Evolutionary conservation across 2,113 vertebrate species (phyloP), one percentile per base, ranked within the genome.

Genomic region (Mormoops blainvillei): DNA sequence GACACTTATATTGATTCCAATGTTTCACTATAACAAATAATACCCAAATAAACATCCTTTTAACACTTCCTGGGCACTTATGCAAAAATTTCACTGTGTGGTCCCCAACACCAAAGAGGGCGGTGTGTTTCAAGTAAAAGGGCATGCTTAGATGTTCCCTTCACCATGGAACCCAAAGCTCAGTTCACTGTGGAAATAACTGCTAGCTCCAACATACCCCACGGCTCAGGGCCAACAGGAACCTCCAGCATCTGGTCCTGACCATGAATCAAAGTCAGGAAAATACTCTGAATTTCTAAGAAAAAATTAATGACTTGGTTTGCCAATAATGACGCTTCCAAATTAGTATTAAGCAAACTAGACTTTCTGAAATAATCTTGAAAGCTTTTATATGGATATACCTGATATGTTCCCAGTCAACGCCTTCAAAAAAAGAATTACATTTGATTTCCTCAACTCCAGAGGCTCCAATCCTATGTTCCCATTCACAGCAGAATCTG

Each of bases 401-500:
- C 99, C 99, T 99, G 99, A 99, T 99, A 94, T 99, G 99, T 97
- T 99, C 99, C 97, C 99, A 99, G 98, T 99, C 99, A 98, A 99
- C 99, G 7, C 99, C 99, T 98, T 99, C 99, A 98, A 99, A 99
- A 98, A 99, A 99, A 36, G 98, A 98, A 88, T 99, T 99, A 98
- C 98, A 98, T 98, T 99, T 99, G 94, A 99, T 99, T 98, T 99
- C 99, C 98, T 99, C 99, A 93, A 99, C 99, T 71, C 99, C 99
- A 48, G 98, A 96, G 63, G 99, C 99, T 89, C 99, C 99, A 78
- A 99, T 99, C 98, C 99, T 98, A 97, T 99, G 99, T 97, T 99
- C 99, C 98, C 99, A 99, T 97, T 99, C 99, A 98, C 99, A 99
- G 98, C 99, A 99, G 98, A 99, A 99, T 98, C 99, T 99, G 98